Evolutionary conservation across 2,888 invertebrate species (phyloP).

Genomic region (Drosophila subquinaria): DNA sequence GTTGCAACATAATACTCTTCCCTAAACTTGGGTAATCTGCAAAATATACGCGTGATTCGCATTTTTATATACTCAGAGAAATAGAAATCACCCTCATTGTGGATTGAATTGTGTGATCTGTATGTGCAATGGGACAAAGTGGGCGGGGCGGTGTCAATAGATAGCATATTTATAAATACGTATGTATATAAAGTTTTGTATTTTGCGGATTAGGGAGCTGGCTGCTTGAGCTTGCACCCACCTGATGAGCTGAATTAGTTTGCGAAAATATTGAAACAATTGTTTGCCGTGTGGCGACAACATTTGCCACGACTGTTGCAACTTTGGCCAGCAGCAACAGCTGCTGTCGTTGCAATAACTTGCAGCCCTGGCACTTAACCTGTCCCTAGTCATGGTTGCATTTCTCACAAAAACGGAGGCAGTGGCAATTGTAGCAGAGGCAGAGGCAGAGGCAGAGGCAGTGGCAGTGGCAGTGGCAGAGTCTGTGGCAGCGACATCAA

Average conservation of each 20-base stretch:
- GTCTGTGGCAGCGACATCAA: slow-evolving; percentile 30
- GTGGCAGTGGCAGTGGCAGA: slow-evolving; percentile 32
- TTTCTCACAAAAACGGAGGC: slow-evolving; percentile 1
- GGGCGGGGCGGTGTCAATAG: slow-evolving; percentile 1
- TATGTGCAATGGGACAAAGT: slow-evolving; percentile 2
- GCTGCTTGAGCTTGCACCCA: slow-evolving; percentile 73
- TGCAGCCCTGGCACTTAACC: slow-evolving; percentile 32
- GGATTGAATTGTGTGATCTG: slow-evolving; percentile 6
- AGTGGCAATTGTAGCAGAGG: slow-evolving; percentile 15
- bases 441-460: slow-evolving; percentile 25
- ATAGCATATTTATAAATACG: neutral
- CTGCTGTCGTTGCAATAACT: slow-evolving; percentile 18
- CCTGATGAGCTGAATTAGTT: slow-evolving; percentile 81
- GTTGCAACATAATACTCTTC: slow-evolving; percentile 84
- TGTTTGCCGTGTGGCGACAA: slow-evolving; percentile 60
- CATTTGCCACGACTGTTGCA: slow-evolving; percentile 40
- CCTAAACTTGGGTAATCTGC: slow-evolving; percentile 85
- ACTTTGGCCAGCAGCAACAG: slow-evolving; percentile 28
- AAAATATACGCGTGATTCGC: slow-evolving; percentile 80
- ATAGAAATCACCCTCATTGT: neutral
- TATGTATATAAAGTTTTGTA: neutral
- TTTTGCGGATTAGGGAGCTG: slow-evolving; percentile 21
- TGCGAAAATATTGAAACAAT: slow-evolving; percentile 78
- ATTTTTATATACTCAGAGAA: slow-evolving; percentile 6
- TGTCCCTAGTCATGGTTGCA: slow-evolving; percentile 47